Conservation (phyloP, 2,888 invertebrate genomes). For the Euphydryas editha region DNA sequence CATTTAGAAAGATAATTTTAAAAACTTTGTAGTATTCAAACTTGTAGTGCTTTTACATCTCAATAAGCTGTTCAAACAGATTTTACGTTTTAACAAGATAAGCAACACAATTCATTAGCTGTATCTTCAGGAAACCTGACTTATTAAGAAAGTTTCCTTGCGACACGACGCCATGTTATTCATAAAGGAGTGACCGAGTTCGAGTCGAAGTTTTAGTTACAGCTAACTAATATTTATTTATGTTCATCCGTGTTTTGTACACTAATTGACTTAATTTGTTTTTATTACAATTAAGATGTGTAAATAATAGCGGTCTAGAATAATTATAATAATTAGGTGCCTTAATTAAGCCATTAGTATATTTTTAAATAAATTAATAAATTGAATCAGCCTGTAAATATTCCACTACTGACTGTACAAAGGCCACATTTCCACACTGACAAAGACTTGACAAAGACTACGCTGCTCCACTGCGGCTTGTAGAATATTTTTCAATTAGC, state of each 20-base stretch:
- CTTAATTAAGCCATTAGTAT: too few species aligned
- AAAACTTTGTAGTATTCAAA: too few species aligned
- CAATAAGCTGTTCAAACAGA: neutral
- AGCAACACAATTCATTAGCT: neutral
- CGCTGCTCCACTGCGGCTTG: too few species aligned
- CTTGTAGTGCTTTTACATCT: too few species aligned
- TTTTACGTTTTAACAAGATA: conserved; percentile 1
- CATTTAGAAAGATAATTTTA: neutral
- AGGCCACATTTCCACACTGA: too few species aligned
- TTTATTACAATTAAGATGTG: neutral
- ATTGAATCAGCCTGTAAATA: too few species aligned
- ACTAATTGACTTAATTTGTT: neutral
- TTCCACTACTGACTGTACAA: too few species aligned
- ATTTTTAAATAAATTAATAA: too few species aligned
- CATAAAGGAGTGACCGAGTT: conserved; percentile 26
- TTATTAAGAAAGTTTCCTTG: conserved; percentile 16
- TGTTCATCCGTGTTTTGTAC: conserved; percentile 6
- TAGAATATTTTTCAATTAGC: too few species aligned
- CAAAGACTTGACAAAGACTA: too few species aligned
- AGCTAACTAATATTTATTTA: conserved; percentile 32
- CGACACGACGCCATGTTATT: conserved; percentile 5
- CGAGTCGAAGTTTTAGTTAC: conserved; percentile 14
- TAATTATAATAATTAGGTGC: too few species aligned
- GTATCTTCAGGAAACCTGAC: neutral
- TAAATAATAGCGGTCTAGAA: neutral